Evolutionary conservation across 2,888 invertebrate genomes (phyloP).

Genomic region (Tridacna crocea): DNA sequence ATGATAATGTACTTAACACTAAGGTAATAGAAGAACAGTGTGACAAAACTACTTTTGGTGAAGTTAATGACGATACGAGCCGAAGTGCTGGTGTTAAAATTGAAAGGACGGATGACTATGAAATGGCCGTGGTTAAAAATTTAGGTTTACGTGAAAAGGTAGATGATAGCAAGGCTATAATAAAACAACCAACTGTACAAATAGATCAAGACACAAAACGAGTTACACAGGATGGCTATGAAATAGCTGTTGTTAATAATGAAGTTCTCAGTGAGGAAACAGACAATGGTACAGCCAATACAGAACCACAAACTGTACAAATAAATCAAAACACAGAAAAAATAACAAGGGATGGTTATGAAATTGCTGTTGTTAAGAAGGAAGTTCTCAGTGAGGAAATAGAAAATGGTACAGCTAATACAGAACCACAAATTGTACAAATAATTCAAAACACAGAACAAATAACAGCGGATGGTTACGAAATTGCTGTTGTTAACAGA

Average conservation of each 20-base stretch:
- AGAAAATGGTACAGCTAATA: not conserved
- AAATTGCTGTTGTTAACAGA: not conserved
- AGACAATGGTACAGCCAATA: not conserved
- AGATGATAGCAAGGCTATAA: not conserved
- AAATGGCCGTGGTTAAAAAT: not conserved
- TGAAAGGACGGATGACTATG: not conserved
- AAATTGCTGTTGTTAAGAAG: not conserved
- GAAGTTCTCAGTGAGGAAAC: not conserved
- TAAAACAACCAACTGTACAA: not conserved
- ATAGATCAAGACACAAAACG: not conserved
- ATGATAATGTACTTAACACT: not conserved
- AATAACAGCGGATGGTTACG: not conserved
- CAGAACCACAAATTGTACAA: not conserved
- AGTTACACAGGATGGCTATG: not conserved
- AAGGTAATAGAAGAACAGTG: not conserved
- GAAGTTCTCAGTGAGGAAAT: not conserved
- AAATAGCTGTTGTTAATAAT: conserved; percentile 4
- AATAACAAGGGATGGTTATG: not conserved
- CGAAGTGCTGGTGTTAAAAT: not conserved
- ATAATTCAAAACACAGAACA: not conserved
- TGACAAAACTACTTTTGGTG: too few species aligned
- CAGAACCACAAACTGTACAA: not conserved
- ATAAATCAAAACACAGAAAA: not conserved
- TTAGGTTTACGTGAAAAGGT: not conserved
- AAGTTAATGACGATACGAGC: not conserved